Evolutionary conservation across 2,113 vertebrate species (phyloP), one percentile per base, ranked within the genome.

Genomic region (Elgaria multicarinata): DNA sequence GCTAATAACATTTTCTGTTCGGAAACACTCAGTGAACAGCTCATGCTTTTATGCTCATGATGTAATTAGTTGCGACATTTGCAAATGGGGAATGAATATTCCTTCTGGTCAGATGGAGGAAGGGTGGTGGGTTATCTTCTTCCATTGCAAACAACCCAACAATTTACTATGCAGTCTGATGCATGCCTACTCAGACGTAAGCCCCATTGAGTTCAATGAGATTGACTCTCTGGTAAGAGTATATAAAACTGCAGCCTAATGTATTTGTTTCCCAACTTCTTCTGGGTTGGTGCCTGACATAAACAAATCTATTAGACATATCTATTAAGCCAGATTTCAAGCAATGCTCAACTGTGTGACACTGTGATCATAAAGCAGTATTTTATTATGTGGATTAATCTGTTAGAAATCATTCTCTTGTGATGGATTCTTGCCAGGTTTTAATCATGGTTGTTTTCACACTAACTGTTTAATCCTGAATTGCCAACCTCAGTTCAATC

Each of bases 11-110:
- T 80, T 80, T 87, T 80, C 62, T 87, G 46, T 64, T 76, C 5
- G 39, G 36, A 26, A 76, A 76, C 33, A 12, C 42, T 79, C 12
- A 72, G n/a, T 22, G 26, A 72, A 33, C 39, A 67, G 20, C 39
- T 78, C 75, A 78, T 74, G 16, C 53, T 74, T 55, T 74, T 74
- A 88, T 58, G 53, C 9, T 62, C 31, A n/a, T 26, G 67, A 82
- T 74, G 79, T 72, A 62, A 88, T 82, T 88, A 46, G 53, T 31
- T 82, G 36, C 12, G 36, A 71, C 26, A 22, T 82, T 71, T 88
- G 53, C 50, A 82, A 74, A 69, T 86, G 53, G 55, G 39, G 72
- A 33, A 86, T 22, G 28, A 42, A 42, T 62, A 31, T 62, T 76
- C 72, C 71, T 76, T 39, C 53, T 76, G 36, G 13, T 76, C n/a